Evolutionary conservation across 2,797 vertebrate genomes (phyloP).

Genomic region (Rousettus madagascariensis): DNA sequence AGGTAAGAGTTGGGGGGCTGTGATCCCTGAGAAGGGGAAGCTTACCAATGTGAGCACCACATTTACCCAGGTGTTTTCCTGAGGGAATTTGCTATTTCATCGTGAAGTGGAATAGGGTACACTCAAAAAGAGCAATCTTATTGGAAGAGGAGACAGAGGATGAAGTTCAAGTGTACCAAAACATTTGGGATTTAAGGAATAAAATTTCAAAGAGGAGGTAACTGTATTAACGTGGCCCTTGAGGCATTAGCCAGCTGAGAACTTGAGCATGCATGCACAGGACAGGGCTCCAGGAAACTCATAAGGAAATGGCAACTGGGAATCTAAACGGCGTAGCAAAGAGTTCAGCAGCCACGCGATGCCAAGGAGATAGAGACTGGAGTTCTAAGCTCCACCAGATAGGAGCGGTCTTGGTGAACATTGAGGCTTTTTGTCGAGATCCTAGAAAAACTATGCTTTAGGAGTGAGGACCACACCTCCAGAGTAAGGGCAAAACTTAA

Average conservation of each 20-base stretch:
- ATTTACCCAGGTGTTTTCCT: neutral
- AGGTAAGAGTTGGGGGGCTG: neutral
- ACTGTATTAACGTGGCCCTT: neutral
- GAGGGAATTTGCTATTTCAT: neutral
- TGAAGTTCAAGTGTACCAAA: neutral
- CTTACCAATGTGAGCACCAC: rapidly evolving
- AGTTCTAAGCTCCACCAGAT: neutral
- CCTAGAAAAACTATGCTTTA: neutral
- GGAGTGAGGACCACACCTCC: neutral
- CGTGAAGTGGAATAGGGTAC: neutral
- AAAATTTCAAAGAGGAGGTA: neutral
- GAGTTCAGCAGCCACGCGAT: neutral
- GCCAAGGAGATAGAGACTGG: neutral
- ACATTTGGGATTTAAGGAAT: neutral
- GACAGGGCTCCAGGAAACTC: neutral
- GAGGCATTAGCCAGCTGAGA: neutral
- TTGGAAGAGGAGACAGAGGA: neutral
- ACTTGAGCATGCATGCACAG: too few relatives aligned
- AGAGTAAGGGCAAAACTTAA: neutral
- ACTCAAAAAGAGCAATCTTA: neutral
- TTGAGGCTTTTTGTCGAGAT: neutral
- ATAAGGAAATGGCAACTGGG: neutral
- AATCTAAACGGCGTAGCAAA: neutral
- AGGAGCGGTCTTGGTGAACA: neutral
- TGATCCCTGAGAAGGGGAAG: neutral